phyloP scores from a whole-genome alignment of 1,140 invertebrate species.

The Hypsibius dujardini region DNA sequence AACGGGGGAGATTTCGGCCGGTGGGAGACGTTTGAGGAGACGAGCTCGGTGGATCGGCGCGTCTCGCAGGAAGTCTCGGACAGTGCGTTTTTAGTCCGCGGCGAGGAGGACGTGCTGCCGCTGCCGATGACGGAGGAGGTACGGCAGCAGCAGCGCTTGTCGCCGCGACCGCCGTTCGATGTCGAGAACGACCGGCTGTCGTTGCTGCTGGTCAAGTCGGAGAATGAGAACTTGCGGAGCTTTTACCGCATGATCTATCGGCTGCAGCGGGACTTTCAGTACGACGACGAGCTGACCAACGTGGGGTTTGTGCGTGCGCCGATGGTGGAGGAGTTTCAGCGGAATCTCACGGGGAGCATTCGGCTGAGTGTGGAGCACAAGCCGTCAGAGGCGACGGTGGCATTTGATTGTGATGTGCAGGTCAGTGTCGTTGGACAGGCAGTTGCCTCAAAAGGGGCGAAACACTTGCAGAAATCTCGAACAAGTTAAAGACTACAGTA shows the following conservation, averaged over 20 bases:
- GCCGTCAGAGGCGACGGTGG: background rate
- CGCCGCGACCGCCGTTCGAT: background rate
- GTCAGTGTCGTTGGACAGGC: too few relatives aligned
- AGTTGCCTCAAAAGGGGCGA: too few relatives aligned
- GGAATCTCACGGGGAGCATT: background rate
- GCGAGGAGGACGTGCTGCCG: background rate
- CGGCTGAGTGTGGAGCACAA: background rate
- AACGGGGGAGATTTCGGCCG: background rate
- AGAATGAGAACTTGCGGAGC: conserved; percentile 1
- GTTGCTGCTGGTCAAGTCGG: background rate
- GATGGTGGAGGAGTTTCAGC: conserved; percentile 14
- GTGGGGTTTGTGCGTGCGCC: background rate
- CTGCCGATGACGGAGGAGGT: background rate
- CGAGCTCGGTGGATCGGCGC: background rate
- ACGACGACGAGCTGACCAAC: conserved; percentile 13
- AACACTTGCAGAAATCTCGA: too few relatives aligned
- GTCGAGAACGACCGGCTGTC: background rate
- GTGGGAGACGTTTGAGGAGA: background rate
- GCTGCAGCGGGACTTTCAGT: conserved; percentile 1
- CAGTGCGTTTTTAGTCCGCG: background rate
- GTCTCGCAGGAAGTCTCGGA: background rate
- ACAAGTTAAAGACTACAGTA: too few relatives aligned
- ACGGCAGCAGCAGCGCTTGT: too few relatives aligned
- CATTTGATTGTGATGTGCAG: conserved; percentile 15
- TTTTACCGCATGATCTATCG: background rate